phyloP scores from a whole-genome alignment of 2,797 vertebrate species.

The Molossus molossus region DNA sequence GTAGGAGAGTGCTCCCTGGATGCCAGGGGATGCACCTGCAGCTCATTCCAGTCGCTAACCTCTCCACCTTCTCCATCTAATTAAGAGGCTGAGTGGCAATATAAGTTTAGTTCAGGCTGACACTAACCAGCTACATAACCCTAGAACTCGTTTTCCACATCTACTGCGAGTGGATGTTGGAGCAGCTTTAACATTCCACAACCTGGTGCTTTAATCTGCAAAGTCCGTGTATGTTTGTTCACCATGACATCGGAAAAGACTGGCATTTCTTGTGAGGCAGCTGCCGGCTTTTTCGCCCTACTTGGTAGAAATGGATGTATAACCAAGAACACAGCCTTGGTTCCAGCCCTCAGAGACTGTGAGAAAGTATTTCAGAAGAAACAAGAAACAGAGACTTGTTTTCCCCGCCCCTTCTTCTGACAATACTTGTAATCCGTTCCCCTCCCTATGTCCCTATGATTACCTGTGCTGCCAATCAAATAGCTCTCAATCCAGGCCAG shows the following conservation, averaged over 20 bases:
- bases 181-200: background rate
- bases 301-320: background rate
- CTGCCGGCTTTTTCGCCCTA: background rate
- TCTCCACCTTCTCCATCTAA: background rate
- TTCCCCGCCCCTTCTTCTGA: background rate
- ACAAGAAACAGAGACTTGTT: background rate
- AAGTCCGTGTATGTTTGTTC: background rate
- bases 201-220: background rate
- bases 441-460: background rate
- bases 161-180: background rate
- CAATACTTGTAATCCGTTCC: background rate
- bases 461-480: background rate
- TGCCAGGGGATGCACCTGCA: background rate
- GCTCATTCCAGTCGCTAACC: background rate
- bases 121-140: background rate
- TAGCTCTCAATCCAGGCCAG: background rate
- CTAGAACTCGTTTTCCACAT: background rate
- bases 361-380: conserved; percentile 32
- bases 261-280: background rate
- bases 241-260: background rate
- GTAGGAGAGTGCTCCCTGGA: background rate
- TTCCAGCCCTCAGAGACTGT: background rate
- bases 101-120: background rate
- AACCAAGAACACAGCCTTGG: background rate
- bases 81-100: background rate